These are phyloP conservation scores for Drosophila nebulosa DNA, from an alignment of 1,140 invertebrate genomes.

Conservation along the genomic window DNA sequence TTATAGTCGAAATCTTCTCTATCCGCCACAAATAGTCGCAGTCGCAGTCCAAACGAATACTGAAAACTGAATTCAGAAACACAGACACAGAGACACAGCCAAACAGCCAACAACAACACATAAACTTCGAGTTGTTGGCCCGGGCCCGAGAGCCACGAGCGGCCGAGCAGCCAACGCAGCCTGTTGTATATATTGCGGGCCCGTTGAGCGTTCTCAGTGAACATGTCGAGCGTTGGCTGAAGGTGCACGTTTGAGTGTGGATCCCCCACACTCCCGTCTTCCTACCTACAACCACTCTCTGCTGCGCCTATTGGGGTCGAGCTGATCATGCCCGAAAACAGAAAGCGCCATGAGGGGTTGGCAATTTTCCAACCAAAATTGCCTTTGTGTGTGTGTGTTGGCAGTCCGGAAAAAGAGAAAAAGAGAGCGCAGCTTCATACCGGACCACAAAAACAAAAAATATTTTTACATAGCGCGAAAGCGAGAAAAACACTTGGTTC, in stretches of 20 bases:
- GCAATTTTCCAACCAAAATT: constrained; percentile 71
- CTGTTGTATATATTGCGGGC: constrained; percentile 52
- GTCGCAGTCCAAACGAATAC: constrained; percentile 76
- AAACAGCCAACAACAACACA: constrained; percentile 15
- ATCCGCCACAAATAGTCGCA: constrained; percentile 58
- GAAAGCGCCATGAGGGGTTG: constrained; percentile 69
- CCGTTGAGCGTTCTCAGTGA: background rate
- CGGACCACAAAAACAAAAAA: constrained; percentile 22
- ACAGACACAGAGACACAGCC: constrained; percentile 45
- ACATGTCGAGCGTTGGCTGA: constrained; percentile 33
- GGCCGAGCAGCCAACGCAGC: constrained; percentile 74
- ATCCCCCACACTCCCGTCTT: background rate
- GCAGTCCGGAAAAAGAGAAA: background rate
- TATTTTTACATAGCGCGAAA: constrained; percentile 2
- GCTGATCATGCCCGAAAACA: constrained; percentile 51
- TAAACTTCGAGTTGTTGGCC: constrained; percentile 57
- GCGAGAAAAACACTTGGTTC: constrained; percentile 12
- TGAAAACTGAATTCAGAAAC: constrained; percentile 73
- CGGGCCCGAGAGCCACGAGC: constrained; percentile 61
- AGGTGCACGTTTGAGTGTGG: constrained; percentile 12
- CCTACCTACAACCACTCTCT: background rate
- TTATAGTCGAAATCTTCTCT: constrained; percentile 4
- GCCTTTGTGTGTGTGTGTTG: background rate
- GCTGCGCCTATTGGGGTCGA: constrained; percentile 56
- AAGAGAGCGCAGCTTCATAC: constrained; percentile 65